phyloP scores from a whole-genome alignment of 1,140 invertebrate species.

The Danaus melanippus region DNA sequence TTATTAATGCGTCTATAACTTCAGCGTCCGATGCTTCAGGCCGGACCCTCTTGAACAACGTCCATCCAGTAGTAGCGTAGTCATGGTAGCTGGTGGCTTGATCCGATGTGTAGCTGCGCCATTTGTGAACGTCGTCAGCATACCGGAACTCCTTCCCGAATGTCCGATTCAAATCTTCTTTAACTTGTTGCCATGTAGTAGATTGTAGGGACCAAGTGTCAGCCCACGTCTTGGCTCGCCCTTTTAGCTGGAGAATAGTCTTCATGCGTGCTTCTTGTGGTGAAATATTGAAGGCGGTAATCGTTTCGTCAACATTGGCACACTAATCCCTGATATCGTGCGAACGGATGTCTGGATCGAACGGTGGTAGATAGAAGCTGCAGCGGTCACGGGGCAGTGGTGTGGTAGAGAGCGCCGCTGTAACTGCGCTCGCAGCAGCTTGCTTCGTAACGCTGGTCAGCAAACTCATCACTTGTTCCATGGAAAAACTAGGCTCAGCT shows the following conservation, averaged over 20 bases:
- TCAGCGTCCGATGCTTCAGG: too few relatives aligned
- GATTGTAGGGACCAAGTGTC: slow-evolving; percentile 27
- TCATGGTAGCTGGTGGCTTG: slow-evolving; percentile 25
- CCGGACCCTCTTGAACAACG: too few relatives aligned
- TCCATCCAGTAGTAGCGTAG: slow-evolving; percentile 15
- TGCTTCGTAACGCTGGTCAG: too few relatives aligned
- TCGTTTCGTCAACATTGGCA: slow-evolving; percentile 26
- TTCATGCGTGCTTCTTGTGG: slow-evolving; percentile 29
- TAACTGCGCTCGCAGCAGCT: too few relatives aligned
- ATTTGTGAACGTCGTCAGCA: slow-evolving; percentile 26
- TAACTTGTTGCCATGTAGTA: slow-evolving; percentile 26
- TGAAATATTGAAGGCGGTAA: slow-evolving; percentile 17
- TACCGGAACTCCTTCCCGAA: slow-evolving; percentile 29
- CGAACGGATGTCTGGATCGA: too few relatives aligned
- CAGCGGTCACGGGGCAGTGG: too few relatives aligned
- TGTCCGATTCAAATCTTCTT: slow-evolving; percentile 20
- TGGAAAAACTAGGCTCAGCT: too few relatives aligned
- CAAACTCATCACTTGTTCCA: too few relatives aligned
- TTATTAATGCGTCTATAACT: too few relatives aligned
- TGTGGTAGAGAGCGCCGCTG: too few relatives aligned
- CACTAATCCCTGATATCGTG: slow-evolving; percentile 34
- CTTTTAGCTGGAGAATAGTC: slow-evolving; percentile 28
- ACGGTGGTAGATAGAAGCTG: too few relatives aligned
- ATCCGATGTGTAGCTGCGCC: slow-evolving; percentile 26
- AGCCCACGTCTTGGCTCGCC: slow-evolving; percentile 29